A percentile compares a stretch with the other conserved stretches of the same genome.
Evolutionary conservation across 2,888 invertebrate genomes (phyloP).

Genomic region (Microplitis manilae): DNA sequence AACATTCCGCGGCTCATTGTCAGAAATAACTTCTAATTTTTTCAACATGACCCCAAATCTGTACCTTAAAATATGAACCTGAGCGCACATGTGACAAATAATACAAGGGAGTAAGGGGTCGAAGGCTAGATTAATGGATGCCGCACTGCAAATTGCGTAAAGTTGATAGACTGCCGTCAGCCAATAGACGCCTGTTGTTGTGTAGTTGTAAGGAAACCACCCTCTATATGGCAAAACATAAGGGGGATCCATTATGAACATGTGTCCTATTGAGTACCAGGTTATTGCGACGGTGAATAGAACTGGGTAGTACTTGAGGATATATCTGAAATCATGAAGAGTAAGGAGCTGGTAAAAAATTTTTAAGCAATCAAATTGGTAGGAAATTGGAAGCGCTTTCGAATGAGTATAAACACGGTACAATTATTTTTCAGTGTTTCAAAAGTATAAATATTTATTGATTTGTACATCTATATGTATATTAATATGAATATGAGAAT

Average conservation of each 20-base stretch:
- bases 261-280: neutral
- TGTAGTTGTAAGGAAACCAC: conserved; percentile 3
- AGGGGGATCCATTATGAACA: neutral
- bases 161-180: neutral
- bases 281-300: neutral
- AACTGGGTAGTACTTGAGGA: neutral
- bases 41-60: neutral
- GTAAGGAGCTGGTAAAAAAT: too few relatives aligned
- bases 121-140: neutral
- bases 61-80: conserved; percentile 3
- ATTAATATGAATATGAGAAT: too few relatives aligned
- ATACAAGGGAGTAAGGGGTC: conserved; percentile 3
- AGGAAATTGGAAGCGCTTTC: too few relatives aligned
- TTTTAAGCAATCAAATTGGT: too few relatives aligned
- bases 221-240: neutral
- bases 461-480: too few relatives aligned
- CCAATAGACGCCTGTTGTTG: neutral
- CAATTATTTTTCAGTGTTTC: too few relatives aligned
- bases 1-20: neutral
- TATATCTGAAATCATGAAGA: neutral
- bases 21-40: neutral
- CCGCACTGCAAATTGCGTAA: neutral
- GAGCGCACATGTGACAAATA: neutral
- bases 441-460: too few relatives aligned
- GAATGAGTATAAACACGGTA: too few relatives aligned